Percentiles rank a stretch among this genome's conserved stretches.
Conservation (phyloP, 2,888 invertebrate genomes). For the Hirtodrosophila confusa region DNA sequence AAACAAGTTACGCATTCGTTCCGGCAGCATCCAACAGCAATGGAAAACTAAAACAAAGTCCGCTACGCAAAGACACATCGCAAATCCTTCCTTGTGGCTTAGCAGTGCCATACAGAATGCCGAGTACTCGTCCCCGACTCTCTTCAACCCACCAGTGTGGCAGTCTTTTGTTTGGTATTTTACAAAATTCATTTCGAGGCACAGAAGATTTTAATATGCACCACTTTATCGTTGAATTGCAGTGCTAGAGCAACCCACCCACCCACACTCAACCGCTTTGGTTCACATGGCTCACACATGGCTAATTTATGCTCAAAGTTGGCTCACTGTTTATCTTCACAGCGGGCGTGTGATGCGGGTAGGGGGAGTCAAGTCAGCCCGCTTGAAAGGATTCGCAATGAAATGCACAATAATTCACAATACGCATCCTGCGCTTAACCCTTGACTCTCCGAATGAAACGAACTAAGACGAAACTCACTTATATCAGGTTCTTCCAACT, state of each 20-base stretch:
- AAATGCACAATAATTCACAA: slow-evolving; percentile 73
- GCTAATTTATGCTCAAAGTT: slow-evolving; percentile 70
- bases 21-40: slow-evolving; percentile 33
- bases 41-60: slow-evolving; percentile 46
- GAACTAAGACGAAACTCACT: slow-evolving; percentile 18
- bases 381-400: slow-evolving; percentile 61
- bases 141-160: neutral
- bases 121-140: slow-evolving; percentile 1
- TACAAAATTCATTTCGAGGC: slow-evolving; percentile 76
- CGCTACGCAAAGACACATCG: slow-evolving; percentile 41
- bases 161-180: slow-evolving; percentile 64
- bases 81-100: slow-evolving; percentile 52
- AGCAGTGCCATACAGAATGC: slow-evolving; percentile 29
- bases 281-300: slow-evolving; percentile 45
- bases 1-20: slow-evolving; percentile 55
- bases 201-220: slow-evolving; percentile 63
- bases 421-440: slow-evolving; percentile 53
- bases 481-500: slow-evolving; percentile 63
- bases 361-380: slow-evolving; percentile 20
- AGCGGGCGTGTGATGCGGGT: slow-evolving; percentile 11
- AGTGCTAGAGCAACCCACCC: slow-evolving; percentile 25
- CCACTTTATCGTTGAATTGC: slow-evolving; percentile 63
- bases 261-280: slow-evolving; percentile 8
- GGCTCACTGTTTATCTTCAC: slow-evolving; percentile 36
- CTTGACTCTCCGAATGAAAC: slow-evolving; percentile 22